phyloP scores from a whole-genome alignment of 2,888 invertebrate species.

The Sarcophaga subvicina region DNA sequence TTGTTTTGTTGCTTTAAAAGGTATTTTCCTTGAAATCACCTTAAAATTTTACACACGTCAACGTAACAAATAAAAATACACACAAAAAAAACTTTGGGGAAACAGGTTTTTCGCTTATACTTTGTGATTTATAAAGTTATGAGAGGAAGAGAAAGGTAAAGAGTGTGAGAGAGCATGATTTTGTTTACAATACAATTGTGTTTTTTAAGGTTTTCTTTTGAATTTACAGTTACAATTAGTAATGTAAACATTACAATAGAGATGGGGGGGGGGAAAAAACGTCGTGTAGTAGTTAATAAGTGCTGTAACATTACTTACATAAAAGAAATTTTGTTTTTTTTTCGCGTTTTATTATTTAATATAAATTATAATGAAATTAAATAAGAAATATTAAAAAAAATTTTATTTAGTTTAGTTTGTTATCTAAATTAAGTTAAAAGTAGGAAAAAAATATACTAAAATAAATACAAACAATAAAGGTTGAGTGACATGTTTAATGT shows the following conservation, averaged over 20 bases:
- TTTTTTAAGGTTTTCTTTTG: background rate
- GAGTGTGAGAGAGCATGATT: background rate
- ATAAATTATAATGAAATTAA: conserved; percentile 22
- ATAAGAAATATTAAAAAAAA: conserved; percentile 14
- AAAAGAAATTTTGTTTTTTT: conserved; percentile 4
- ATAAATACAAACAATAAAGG: conserved; percentile 16
- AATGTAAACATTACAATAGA: background rate
- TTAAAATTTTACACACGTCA: conserved; percentile 27
- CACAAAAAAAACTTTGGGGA: conserved; percentile 9
- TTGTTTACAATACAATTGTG: background rate
- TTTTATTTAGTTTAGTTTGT: conserved; percentile 33
- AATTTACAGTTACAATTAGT: background rate
- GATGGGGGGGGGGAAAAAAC: background rate
- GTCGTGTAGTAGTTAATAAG: background rate
- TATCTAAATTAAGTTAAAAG: conserved; percentile 54
- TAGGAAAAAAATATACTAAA: background rate
- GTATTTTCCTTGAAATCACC: conserved; percentile 40
- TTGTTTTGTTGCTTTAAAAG: conserved; percentile 15
- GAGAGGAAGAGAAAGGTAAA: background rate
- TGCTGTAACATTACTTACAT: background rate
- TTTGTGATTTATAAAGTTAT: background rate
- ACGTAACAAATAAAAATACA: background rate
- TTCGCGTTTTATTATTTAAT: background rate
- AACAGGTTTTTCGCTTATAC: conserved; percentile 43
- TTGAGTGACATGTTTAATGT: conserved; percentile 63